A percentile compares a stretch with the other conserved stretches of the same genome.
Evolutionary conservation across 2,797 vertebrate genomes (phyloP).

Genomic region (Aplochiton taeniatus): DNA sequence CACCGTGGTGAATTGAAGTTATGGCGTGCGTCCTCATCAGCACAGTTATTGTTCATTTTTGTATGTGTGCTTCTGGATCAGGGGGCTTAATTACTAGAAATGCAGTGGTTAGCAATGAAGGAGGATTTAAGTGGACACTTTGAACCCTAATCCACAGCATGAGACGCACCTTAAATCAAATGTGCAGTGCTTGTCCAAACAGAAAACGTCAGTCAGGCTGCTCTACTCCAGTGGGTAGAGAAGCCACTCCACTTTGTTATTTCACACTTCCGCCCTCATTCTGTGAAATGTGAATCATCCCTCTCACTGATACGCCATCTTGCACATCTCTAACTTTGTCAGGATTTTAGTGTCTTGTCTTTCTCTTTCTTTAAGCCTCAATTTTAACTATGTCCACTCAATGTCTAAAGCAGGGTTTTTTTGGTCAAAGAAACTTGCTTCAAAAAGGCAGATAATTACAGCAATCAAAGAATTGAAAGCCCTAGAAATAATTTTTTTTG

Average conservation of each 20-base stretch:
- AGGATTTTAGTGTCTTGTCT: constrained; percentile 41
- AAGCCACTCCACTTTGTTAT: constrained; percentile 60
- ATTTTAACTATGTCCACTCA: no score
- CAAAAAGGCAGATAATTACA: constrained; percentile 49
- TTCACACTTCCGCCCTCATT: constrained; percentile 56
- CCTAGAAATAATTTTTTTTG: constrained; percentile 58
- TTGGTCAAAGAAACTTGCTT: constrained; percentile 22
- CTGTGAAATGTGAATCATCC: constrained; percentile 65
- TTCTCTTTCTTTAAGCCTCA: constrained; percentile 12
- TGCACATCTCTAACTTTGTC: constrained; percentile 43
- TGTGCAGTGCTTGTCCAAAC: constrained; percentile 64
- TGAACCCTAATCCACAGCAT: constrained; percentile 70
- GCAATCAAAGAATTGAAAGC: constrained; percentile 51
- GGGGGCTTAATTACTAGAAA: constrained; percentile 73
- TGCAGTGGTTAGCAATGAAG: constrained; percentile 68
- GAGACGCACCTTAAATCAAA: constrained; percentile 69
- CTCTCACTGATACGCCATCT: constrained; percentile 37
- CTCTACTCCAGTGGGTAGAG: constrained; percentile 44
- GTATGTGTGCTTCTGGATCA: constrained; percentile 53
- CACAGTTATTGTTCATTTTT: constrained; percentile 67
- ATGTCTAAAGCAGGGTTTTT: neutral
- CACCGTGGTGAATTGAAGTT: constrained; percentile 56
- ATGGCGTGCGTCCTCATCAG: constrained; percentile 63
- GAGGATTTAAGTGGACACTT: constrained; percentile 74
- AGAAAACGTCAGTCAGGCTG: constrained; percentile 59